Conservation (phyloP, 2,888 invertebrate species). For the Noctua pronuba region DNA sequence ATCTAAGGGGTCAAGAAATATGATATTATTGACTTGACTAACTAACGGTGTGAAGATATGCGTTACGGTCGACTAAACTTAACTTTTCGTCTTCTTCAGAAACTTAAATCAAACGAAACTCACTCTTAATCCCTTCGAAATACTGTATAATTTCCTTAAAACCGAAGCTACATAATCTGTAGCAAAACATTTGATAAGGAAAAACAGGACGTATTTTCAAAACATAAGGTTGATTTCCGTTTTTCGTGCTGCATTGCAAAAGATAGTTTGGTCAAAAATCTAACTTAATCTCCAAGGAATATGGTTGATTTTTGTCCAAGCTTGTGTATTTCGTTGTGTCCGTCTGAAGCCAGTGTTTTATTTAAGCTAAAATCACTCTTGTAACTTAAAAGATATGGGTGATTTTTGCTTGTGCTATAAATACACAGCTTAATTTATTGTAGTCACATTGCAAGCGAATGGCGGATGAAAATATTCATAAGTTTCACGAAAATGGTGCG, state of each 20-base stretch:
- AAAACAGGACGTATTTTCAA: neutral
- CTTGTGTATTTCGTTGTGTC: neutral
- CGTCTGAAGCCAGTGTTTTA: neutral
- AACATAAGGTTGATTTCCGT: neutral
- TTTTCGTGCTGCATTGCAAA: neutral
- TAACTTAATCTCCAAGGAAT: rapidly evolving
- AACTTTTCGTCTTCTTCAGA: neutral
- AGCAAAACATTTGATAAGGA: neutral
- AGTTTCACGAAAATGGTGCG: conserved; percentile 25
- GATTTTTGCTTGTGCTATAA: neutral
- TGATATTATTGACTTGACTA: conserved; percentile 30
- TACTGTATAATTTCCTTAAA: neutral
- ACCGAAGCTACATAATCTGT: rapidly evolving
- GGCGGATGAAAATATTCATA: conserved; percentile 44
- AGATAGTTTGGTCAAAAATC: neutral
- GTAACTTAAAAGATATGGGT: rapidly evolving
- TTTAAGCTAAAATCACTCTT: neutral
- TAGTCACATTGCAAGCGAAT: conserved; percentile 44
- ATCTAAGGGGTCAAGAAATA: conserved; percentile 28
- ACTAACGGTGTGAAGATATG: conserved; percentile 26
- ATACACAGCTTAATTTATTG: conserved; percentile 47
- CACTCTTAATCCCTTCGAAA: rapidly evolving
- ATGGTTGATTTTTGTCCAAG: neutral
- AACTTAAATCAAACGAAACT: neutral
- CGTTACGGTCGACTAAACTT: conserved; percentile 32